Evolutionary conservation across 1,140 invertebrate genomes (phyloP), one percentile per base, ranked within the genome.

Genomic region (Gonatopus flavifemur): DNA sequence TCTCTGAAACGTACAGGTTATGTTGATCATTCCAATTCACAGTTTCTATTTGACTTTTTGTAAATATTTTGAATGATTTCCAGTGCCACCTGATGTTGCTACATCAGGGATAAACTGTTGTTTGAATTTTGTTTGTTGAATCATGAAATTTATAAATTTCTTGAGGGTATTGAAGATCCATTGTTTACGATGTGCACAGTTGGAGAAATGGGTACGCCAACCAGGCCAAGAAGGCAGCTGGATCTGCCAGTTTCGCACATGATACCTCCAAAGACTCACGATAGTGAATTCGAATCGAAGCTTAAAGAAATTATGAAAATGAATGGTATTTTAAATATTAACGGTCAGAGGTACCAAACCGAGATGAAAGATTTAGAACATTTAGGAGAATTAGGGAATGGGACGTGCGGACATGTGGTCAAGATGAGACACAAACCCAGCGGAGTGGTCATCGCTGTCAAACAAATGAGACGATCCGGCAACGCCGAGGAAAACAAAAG

Each of bases 391-490:
- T 79, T 98, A 35, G 96, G 96, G 47, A 93, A 91, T 75, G 96
- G 96, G 3, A 97, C 94, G 6, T 98, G 93, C 76, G 95, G 95
- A n/a, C 93, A 96, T 79, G 96, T 98, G 7, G 90, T 96, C 2
- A 95, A 96, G 79, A 98, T 98, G 96, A 78, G 85, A 53, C 95
- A 98, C 75, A 89, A 86, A 72, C 86, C 87, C 8, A 94, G 91
- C 56, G 82, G 84, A 18, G 86, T 87, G 63, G 83, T 93, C 22
- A 94, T 98, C 69, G 96, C 96, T 53, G 96, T 98, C 0, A 98
- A 98, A 87, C 94, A 98, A 90, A 99, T 99, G 96, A 83, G 96
- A 52, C 84, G 95, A 31, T 96, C 94, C 8, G 93, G 95, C 10
- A 98, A 98, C 71, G 86, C 86, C 12, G 96, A 98, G 74, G 96